Evolutionary conservation across 2,888 invertebrate genomes (phyloP).

Genomic region (Orthosia incerta): DNA sequence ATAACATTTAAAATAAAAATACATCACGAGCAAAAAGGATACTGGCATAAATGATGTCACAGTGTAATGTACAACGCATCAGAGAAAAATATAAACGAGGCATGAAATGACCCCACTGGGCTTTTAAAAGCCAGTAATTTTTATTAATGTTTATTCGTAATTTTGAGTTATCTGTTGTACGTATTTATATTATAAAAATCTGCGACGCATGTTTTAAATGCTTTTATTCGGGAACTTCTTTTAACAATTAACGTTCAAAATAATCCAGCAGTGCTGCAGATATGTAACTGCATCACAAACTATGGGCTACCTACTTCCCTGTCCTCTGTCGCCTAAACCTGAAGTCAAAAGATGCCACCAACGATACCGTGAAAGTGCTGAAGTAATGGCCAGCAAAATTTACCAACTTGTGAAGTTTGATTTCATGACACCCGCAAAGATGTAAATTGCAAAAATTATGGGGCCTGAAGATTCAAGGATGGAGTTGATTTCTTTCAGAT

Average conservation of each 20-base stretch:
- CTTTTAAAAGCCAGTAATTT: constrained; percentile 13
- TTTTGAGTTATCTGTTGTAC: constrained; percentile 5
- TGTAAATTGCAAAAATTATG: neutral
- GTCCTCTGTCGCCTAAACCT: no score
- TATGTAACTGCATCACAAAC: no score
- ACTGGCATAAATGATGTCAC: neutral
- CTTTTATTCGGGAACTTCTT: neutral
- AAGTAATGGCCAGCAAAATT: no score
- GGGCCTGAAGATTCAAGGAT: no score
- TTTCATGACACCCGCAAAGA: no score
- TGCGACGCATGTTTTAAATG: neutral
- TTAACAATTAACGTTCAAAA: no score
- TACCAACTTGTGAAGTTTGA: no score
- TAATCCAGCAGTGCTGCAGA: no score
- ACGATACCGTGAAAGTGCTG: no score
- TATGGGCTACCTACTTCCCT: no score
- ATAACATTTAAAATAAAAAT: neutral
- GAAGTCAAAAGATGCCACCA: no score
- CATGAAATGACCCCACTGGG: neutral
- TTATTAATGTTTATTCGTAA: constrained; percentile 10
- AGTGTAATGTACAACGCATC: neutral
- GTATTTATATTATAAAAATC: constrained; percentile 5
- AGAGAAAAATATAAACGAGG: neutral
- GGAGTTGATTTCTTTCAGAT: no score
- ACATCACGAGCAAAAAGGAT: neutral